Base-by-base conservation (phyloP, 2,888 invertebrate genomes). In the Adelognathus sp. region DNA sequence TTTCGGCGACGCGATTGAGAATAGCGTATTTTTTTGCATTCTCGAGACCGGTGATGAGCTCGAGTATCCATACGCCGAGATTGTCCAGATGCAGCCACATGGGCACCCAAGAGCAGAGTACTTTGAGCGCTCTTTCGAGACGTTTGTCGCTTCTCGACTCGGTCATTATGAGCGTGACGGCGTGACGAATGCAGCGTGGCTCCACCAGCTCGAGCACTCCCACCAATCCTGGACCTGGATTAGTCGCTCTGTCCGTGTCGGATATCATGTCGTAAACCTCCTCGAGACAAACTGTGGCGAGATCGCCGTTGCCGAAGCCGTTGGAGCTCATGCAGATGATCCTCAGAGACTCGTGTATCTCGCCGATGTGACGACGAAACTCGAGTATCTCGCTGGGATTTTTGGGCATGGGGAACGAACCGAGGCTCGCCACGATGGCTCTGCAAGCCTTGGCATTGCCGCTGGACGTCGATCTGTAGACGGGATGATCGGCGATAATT, bases 101-200 rank as follows among this genome's bases (percentile, higher is more conserved):
- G 0, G 93, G 92, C 70, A 95, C 89, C 96, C 96, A 96, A n/a
- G 92, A 92, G 85, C 95, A 96, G 0, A 96, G 91, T 56, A 94
- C 93, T 18, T 93, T 92, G 1, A 96, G 92, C 0, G 95, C 94
- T 60, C 94, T 93, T 16, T 94, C 93, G 6, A 96, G 92, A 36
- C 94, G 94, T 0, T 92, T 92, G 9, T 93, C 93, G 0, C 88
- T 90, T 2, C 80, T 80, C 7, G 92, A 91, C 1, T 89, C 90
- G 9, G 91, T 91, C 80, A 93, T 72, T 85, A 92, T 89, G 89
- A 92, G 91, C 89, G 93, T 90, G 1, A 93, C 93, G 2, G 92
- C 93, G 69, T 87, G 84, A 5, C 89, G 85, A 33, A 92, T 92
- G 54, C 88, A 79, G 33, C 52, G 46, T 0, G 80, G 44, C 2